Conservation (phyloP, 1,140 invertebrate genomes). For the Sminthurinus signatus region DNA sequence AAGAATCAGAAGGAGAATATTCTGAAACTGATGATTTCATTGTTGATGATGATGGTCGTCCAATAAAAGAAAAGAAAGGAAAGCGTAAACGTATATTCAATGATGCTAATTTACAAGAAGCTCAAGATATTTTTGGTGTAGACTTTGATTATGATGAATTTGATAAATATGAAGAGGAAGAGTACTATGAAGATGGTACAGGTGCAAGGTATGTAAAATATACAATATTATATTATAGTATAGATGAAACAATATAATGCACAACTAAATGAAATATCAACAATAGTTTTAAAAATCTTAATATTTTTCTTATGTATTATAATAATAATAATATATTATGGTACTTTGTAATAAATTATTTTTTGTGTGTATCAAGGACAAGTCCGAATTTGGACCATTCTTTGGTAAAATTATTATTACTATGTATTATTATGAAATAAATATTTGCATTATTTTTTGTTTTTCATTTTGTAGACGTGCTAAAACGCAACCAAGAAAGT, state of each 20-base stretch:
- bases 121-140: conserved; percentile 98
- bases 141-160: conserved; percentile 98
- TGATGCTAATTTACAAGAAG: conserved; percentile 91
- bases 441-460: conserved; percentile 5
- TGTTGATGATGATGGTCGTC: conserved; percentile 90
- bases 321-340: too few species aligned
- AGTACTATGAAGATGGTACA: conserved; percentile 76
- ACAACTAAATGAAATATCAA: too few species aligned
- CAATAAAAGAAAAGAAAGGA: conserved; percentile 70
- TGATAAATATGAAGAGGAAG: conserved; percentile 77
- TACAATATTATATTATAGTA: too few species aligned
- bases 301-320: too few species aligned
- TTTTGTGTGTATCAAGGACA: too few species aligned
- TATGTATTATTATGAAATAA: background rate
- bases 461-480: conserved; percentile 46
- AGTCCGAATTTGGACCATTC: too few species aligned
- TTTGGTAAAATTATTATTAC: conserved; percentile 10
- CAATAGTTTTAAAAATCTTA: too few species aligned
- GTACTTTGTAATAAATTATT: too few species aligned
- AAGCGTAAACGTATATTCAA: conserved; percentile 83
- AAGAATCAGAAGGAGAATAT: conserved; percentile 59
- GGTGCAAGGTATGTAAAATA: too few species aligned
- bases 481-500: conserved; percentile 70
- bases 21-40: conserved; percentile 95
- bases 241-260: too few species aligned